Conservation (phyloP, 2,888 invertebrate species). For the Trachelus stipa region DNA sequence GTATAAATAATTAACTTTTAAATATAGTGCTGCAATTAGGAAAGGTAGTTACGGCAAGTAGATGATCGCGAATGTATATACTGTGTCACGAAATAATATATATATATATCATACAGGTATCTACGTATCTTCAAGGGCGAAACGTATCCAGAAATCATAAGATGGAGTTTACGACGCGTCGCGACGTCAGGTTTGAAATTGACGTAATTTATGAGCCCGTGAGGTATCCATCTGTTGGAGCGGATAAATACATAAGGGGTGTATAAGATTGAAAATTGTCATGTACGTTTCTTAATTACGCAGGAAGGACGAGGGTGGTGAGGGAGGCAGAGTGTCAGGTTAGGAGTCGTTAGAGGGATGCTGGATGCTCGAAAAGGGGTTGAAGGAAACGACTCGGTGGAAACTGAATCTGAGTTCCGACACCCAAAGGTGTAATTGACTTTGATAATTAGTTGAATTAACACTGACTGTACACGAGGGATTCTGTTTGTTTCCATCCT, state of each 20-base stretch:
- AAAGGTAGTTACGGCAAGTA: not conserved
- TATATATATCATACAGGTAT: too few relatives aligned
- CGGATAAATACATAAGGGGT: not conserved
- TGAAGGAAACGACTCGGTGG: not conserved
- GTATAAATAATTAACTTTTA: not conserved
- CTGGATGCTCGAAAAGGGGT: not conserved
- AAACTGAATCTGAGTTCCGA: slow-evolving; percentile 19
- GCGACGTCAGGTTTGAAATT: not conserved
- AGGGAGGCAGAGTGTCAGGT: not conserved
- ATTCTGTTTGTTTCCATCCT: not conserved
- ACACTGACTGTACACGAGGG: not conserved
- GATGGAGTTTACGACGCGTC: not conserved
- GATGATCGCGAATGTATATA: not conserved
- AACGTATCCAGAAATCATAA: not conserved
- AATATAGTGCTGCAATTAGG: not conserved
- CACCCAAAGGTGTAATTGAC: slow-evolving; percentile 22
- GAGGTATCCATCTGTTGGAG: not conserved
- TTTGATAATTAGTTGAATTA: slow-evolving; percentile 25
- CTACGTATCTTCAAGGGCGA: not conserved
- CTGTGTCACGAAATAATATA: not conserved
- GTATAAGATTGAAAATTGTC: not conserved
- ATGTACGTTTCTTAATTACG: not conserved
- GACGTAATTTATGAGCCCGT: not conserved
- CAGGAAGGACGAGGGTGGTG: not conserved
- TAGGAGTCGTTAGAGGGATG: not conserved